Base-by-base conservation (phyloP, 2,888 invertebrate species). In the Argyresthia albistria region DNA sequence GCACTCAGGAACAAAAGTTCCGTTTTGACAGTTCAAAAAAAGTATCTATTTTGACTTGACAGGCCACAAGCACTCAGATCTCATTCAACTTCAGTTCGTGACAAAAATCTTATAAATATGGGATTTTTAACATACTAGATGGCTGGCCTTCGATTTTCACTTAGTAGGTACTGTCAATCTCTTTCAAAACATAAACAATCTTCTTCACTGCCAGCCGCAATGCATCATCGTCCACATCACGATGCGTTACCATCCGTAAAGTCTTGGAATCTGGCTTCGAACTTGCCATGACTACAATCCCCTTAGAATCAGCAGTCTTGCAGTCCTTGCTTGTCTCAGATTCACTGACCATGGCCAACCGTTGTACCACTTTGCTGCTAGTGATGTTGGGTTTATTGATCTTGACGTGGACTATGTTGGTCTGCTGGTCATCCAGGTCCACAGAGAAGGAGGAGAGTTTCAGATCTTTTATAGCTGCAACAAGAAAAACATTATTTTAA, bases 321-420 rank as follows among this genome's bases (percentile, higher is more conserved):
- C 83, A 75, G 1, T 88, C 87, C n/a, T 88, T 82, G 4, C 81
- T 66, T 1, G 79, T 62, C 56, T 90, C 89, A 35, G 75, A 65
- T 8, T 84, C 71, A 15, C 71, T 69, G 1, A 90, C 76, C 46
- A 66, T 64, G 11, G 72, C 72, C 37, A 93, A 68, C 49, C 91
- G 82, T 14, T 81, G 65, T 43, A 89, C 81, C 51, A 94, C 88
- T 45, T 88, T 82, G 49, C 64, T 73, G 1, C 91, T 81, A 14
- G 76, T 75, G 8, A 91, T 62, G 53, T 72, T 74, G 10, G 79
- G 79, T 1, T 82, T 65, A 16, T 89, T 67, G 11, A 89, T 69
- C 42, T 89, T 74, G 42, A 93, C 73, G 63, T 93, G 79, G 50
- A 93, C 69, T 62, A 93, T 93, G 65, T 93, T 93, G 0, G 91